A percentile compares a stretch with the other conserved stretches of the same genome.
These are phyloP conservation scores for Crossoptilon crossoptilon DNA, from an alignment of 2,797 vertebrate species.

Conservation along the genomic window DNA sequence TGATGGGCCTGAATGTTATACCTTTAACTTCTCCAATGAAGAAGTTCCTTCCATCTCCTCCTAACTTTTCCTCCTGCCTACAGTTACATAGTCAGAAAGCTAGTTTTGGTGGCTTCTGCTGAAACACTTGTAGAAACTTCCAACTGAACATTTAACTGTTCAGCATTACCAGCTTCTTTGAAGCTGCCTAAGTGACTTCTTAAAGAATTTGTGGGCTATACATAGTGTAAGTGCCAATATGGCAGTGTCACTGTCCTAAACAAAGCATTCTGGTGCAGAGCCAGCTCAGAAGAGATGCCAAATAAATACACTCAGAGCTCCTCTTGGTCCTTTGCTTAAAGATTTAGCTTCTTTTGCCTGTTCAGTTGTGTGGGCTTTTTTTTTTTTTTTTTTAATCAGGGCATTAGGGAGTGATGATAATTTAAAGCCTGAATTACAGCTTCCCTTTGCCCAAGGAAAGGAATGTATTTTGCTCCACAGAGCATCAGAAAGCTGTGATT, in stretches of 20 bases:
- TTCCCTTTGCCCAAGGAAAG: not conserved
- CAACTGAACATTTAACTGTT: not conserved
- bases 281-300: not conserved
- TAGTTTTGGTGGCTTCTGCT: not conserved
- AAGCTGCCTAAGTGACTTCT: not conserved
- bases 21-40: not conserved
- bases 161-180: not conserved
- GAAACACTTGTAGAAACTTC: not conserved
- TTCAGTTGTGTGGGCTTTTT: not conserved
- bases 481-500: not conserved
- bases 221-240: not conserved
- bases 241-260: not conserved
- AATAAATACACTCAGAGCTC: not conserved
- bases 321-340: not conserved
- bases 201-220: not conserved
- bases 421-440: not conserved
- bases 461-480: slow-evolving; percentile 9
- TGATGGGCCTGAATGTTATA: not conserved
- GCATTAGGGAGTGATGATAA: not conserved
- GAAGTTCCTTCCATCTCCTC: not conserved
- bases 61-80: not conserved
- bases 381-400: not conserved
- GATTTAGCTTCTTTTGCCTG: not conserved
- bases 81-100: not conserved
- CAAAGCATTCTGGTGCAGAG: not conserved